These are phyloP conservation scores for Diarsia dahlii DNA, from an alignment of 2,888 invertebrate species.

Conservation along the genomic window DNA sequence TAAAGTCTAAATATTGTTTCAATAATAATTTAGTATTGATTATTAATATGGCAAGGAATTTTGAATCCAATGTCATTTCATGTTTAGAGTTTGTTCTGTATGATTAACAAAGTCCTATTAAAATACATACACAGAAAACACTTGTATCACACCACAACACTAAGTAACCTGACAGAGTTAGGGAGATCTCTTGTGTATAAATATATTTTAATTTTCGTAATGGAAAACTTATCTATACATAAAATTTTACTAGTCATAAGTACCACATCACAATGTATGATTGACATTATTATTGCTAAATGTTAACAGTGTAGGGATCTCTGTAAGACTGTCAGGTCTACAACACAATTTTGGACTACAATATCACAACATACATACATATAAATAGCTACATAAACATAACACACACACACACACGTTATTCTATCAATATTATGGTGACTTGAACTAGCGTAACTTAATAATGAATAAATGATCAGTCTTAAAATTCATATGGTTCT, in stretches of 20 bases:
- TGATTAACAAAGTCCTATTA: slow-evolving; percentile 52
- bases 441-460: slow-evolving; percentile 88
- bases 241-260: slow-evolving; percentile 58
- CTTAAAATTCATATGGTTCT: slow-evolving; percentile 85
- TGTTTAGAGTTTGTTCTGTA: slow-evolving; percentile 54
- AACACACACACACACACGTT: slow-evolving; percentile 77
- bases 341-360: slow-evolving; percentile 67
- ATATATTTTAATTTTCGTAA: slow-evolving; percentile 51
- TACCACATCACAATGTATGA: slow-evolving; percentile 53
- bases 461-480: slow-evolving; percentile 90
- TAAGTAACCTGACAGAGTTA: slow-evolving; percentile 63
- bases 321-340: slow-evolving; percentile 73
- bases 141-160: slow-evolving; percentile 65
- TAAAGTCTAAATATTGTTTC: slow-evolving; percentile 13
- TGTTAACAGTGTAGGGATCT: slow-evolving; percentile 71
- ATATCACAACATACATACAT: slow-evolving; percentile 78
- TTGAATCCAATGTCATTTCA: slow-evolving; percentile 32
- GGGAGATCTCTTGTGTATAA: slow-evolving; percentile 67
- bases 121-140: slow-evolving; percentile 64
- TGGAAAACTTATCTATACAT: slow-evolving; percentile 51
- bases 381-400: slow-evolving; percentile 83
- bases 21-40: slow-evolving; percentile 28
- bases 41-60: slow-evolving; percentile 11
- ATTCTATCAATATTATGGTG: slow-evolving; percentile 82
- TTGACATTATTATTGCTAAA: slow-evolving; percentile 67